A percentile compares a stretch with the other conserved stretches of the same genome.
These are phyloP conservation scores for Physella acuta DNA, from an alignment of 1,140 invertebrate genomes.

Conservation along the genomic window DNA sequence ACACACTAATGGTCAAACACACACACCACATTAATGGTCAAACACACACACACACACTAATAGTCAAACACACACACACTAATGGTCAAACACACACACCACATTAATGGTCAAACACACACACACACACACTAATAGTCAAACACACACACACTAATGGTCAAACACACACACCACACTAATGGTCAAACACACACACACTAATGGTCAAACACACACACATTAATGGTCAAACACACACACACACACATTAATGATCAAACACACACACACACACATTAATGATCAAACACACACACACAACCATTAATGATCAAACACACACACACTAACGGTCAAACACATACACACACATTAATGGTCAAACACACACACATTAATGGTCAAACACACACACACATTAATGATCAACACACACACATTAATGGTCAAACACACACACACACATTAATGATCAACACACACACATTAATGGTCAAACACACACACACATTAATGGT, in stretches of 20 bases:
- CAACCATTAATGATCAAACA: background rate
- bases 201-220: conserved; percentile 6
- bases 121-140: too few species aligned
- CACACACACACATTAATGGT: conserved; percentile 8
- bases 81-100: conserved; percentile 7
- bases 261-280: conserved; percentile 12
- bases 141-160: conserved; percentile 7
- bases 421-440: conserved; percentile 1
- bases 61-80: too few species aligned
- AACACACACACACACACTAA: background rate
- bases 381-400: background rate
- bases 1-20: too few species aligned
- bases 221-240: too few species aligned
- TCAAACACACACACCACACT: background rate
- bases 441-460: too few species aligned
- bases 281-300: background rate
- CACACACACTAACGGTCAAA: too few species aligned
- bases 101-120: too few species aligned
- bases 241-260: too few species aligned
- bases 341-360: too few species aligned
- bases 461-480: too few species aligned
- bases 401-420: too few species aligned
- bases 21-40: conserved; percentile 6
- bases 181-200: too few species aligned
- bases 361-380: conserved; percentile 7